These are phyloP conservation scores for Aphelenchoides fujianensis DNA, from an alignment of 1,140 invertebrate species.

Conservation along the genomic window DNA sequence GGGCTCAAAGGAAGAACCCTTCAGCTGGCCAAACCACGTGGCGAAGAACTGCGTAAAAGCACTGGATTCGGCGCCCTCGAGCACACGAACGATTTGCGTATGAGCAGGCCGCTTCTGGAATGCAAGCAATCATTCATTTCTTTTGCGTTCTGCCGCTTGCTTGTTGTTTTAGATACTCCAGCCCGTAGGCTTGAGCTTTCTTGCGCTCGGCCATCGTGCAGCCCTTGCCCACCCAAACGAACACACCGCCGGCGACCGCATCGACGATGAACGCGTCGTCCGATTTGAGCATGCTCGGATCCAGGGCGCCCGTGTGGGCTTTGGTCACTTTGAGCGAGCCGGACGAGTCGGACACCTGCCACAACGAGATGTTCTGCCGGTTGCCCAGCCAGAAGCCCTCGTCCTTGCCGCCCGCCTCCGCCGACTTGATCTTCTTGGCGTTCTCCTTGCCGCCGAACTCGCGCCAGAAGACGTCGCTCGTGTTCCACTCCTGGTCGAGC, in stretches of 20 bases:
- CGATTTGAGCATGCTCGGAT: constrained; percentile 43
- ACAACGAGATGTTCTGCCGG: constrained; percentile 51
- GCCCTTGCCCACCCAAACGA: constrained; percentile 79
- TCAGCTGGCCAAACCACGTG: constrained; percentile 50
- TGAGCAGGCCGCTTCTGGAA: constrained; percentile 55
- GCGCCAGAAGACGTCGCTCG: constrained; percentile 48
- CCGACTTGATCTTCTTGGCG: constrained; percentile 37
- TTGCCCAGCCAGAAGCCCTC: constrained; percentile 58
- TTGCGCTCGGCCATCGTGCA: constrained; percentile 75
- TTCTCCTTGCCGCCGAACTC: constrained; percentile 53
- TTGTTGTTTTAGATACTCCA: constrained; percentile 52
- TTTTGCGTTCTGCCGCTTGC: constrained; percentile 22
- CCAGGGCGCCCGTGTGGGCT: constrained; percentile 44
- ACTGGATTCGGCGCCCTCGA: constrained; percentile 56
- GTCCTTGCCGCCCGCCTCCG: constrained; percentile 52
- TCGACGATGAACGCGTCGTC: constrained; percentile 79
- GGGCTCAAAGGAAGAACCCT: constrained; percentile 57
- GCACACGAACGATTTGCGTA: constrained; percentile 54
- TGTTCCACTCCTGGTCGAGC: constrained; percentile 56
- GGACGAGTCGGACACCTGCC: constrained; percentile 55
- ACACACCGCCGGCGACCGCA: constrained; percentile 75
- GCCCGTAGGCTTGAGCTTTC: constrained; percentile 74
- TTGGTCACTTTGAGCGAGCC: constrained; percentile 47
- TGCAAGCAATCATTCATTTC: neutral
- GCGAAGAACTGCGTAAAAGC: constrained; percentile 52